Evolutionary conservation across 2,113 vertebrate genomes (phyloP).

Genomic region (Tragelaphus scriptus): DNA sequence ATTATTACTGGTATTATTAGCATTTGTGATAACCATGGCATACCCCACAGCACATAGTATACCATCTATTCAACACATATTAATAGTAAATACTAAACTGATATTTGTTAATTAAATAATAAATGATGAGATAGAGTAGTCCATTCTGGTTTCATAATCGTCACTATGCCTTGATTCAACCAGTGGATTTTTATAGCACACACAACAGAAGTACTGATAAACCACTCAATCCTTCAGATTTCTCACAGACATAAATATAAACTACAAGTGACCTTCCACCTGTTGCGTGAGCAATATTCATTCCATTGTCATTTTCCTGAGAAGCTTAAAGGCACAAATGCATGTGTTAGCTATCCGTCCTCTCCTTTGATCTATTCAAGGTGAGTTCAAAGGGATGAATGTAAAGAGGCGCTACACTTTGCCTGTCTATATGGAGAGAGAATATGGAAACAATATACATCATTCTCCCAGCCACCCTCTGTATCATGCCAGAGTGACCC

Average conservation of each 20-base stretch:
- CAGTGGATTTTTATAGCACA: not conserved
- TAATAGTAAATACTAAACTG: not conserved
- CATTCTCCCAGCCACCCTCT: not conserved
- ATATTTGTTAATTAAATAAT: slow-evolving; percentile 5
- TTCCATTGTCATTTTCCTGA: not conserved
- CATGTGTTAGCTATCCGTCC: not conserved
- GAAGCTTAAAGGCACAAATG: not conserved
- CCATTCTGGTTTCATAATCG: not conserved
- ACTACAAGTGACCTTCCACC: not conserved
- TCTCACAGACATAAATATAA: not conserved
- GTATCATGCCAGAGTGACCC: not conserved
- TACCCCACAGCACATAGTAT: not conserved
- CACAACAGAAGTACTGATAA: not conserved
- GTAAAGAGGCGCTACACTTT: not conserved
- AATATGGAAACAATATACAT: not conserved
- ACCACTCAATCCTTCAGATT: not conserved
- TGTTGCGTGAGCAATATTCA: not conserved
- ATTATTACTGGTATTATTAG: not conserved
- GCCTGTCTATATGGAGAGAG: not conserved
- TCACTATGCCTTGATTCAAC: not conserved
- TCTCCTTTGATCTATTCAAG: not conserved
- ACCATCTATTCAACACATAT: not conserved
- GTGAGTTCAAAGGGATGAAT: not conserved
- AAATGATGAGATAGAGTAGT: not conserved
- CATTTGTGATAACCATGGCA: not conserved